phyloP scores from a whole-genome alignment of 2,888 invertebrate genomes.

The Hirtodrosophila duncani region DNA sequence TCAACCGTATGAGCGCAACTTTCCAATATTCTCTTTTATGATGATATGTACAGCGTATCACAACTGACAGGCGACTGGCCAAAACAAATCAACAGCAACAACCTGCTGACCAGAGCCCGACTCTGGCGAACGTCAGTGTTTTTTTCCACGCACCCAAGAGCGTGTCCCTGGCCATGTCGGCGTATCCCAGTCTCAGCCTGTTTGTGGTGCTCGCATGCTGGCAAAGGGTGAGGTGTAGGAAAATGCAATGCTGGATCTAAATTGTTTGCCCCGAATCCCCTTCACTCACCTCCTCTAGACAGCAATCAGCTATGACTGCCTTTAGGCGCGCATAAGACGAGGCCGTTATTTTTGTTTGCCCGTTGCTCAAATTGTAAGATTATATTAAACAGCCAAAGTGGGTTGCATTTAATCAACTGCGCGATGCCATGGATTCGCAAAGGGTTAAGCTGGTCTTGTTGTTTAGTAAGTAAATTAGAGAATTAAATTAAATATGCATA shows the following conservation, averaged over 20 bases:
- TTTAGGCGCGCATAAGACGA: conserved; percentile 47
- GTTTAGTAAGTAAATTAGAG: conserved; percentile 13
- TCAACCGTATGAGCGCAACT: no score
- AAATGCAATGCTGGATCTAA: conserved; percentile 39
- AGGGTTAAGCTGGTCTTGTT: conserved; percentile 14
- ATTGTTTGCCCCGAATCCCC: conserved; percentile 29
- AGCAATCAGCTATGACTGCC: conserved; percentile 53
- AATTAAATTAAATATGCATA: conserved; percentile 53
- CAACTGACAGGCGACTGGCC: conserved; percentile 29
- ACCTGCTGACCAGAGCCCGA: conserved; percentile 60
- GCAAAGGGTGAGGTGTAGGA: conserved; percentile 14
- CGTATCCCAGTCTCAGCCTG: conserved; percentile 1
- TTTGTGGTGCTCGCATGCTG: conserved; percentile 12
- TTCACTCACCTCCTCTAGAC: conserved; percentile 1
- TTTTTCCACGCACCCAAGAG: conserved; percentile 43
- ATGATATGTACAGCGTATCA: no score
- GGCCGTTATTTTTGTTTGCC: conserved; percentile 30
- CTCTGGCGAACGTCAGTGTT: conserved; percentile 10
- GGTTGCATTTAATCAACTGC: conserved; percentile 29
- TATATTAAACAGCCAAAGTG: conserved; percentile 56
- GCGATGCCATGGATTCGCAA: conserved; percentile 18
- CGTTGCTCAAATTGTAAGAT: conserved; percentile 46
- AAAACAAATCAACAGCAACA: conserved; percentile 47
- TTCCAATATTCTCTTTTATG: no score
- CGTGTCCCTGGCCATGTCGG: conserved; percentile 40